These are phyloP conservation scores for Myodes glareolus DNA, from an alignment of 2,113 vertebrate species.

Conservation along the genomic window DNA sequence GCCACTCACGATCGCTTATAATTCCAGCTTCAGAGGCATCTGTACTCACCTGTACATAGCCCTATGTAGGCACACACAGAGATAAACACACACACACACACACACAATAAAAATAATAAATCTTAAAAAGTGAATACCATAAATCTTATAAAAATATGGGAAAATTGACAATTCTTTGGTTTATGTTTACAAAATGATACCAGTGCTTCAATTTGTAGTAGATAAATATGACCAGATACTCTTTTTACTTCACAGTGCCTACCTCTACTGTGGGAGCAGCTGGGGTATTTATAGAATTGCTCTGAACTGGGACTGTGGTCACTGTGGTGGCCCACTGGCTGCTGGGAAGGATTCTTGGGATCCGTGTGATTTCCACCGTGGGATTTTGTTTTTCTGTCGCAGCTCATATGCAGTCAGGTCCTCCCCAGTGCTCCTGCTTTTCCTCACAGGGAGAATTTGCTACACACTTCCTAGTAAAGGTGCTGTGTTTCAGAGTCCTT, in stretches of 20 bases:
- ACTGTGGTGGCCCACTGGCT: background rate
- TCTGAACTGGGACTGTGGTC: background rate
- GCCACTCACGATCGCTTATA: background rate
- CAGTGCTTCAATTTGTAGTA: background rate
- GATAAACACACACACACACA: background rate
- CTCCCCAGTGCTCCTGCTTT: background rate
- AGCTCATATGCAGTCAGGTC: background rate
- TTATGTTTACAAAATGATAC: background rate
- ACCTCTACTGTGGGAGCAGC: background rate
- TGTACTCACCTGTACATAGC: background rate
- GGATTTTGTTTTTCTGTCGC: background rate
- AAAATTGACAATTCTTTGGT: background rate
- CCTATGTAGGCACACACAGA: background rate
- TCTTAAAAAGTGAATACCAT: background rate
- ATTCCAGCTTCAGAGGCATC: background rate
- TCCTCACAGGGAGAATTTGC: background rate
- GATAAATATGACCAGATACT: background rate
- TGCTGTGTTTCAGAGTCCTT: conserved; percentile 3
- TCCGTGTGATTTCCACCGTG: background rate
- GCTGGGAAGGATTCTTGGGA: conserved; percentile 37
- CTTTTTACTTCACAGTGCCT: background rate
- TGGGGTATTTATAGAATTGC: conserved; percentile 23
- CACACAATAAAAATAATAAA: background rate
- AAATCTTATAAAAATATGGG: conserved; percentile 17
- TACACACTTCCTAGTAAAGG: background rate